phyloP scores from a whole-genome alignment of 2,113 vertebrate genomes.

The Riparia riparia region DNA sequence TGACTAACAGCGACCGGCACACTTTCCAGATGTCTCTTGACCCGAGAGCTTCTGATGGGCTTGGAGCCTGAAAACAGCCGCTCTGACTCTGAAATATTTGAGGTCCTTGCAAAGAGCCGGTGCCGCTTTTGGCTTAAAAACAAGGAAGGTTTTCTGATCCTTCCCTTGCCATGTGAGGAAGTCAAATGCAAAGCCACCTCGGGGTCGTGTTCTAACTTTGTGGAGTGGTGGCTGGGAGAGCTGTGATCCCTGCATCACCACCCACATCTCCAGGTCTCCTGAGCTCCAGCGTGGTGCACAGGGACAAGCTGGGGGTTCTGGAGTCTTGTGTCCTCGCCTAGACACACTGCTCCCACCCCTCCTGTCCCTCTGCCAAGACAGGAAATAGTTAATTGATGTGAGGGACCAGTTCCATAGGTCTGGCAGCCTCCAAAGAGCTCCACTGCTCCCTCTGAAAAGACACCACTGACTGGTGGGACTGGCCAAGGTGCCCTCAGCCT shows the following conservation, averaged over 20 bases:
- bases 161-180: not conserved
- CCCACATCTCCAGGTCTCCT: not conserved
- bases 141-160: not conserved
- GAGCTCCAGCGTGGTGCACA: accelerated
- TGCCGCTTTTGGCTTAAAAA: not conserved
- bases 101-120: not conserved
- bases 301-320: accelerated
- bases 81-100: not conserved
- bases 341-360: not conserved
- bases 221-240: not conserved
- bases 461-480: not conserved
- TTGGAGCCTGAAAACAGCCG: not conserved
- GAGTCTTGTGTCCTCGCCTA: not conserved
- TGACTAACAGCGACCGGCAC: not conserved
- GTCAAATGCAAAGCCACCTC: not conserved
- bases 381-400: not conserved
- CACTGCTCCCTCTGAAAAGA: not conserved
- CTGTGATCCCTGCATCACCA: not conserved
- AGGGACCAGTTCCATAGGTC: not conserved
- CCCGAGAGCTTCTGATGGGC: not conserved
- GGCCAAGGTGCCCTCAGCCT: not conserved
- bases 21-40: not conserved
- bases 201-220: accelerated
- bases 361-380: not conserved
- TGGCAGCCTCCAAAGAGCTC: not conserved